These are phyloP conservation scores for Phyllotreta striolata DNA, from an alignment of 2,888 invertebrate species.

Conservation along the genomic window DNA sequence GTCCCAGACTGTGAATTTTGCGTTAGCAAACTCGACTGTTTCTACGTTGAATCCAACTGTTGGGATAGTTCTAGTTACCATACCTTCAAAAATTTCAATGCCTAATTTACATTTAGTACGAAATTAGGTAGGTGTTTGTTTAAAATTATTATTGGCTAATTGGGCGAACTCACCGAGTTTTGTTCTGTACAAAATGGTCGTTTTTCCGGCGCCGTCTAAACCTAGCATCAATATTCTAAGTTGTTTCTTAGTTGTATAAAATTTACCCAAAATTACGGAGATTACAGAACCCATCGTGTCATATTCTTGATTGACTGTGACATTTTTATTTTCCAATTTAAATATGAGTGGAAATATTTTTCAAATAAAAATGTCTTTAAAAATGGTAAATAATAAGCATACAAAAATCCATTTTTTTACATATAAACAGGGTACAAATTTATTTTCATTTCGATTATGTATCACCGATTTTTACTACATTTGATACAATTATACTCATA, in stretches of 20 bases:
- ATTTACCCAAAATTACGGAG: conserved; percentile 39
- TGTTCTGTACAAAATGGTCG: conserved; percentile 93
- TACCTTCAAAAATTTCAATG: conserved; percentile 64
- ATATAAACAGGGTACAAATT: too few species aligned
- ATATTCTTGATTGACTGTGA: conserved; percentile 1
- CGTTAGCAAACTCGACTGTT: conserved; percentile 97
- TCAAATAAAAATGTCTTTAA: too few species aligned
- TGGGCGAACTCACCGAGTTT: conserved; percentile 67
- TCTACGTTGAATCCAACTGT: conserved; percentile 98
- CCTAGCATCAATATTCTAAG: conserved; percentile 69
- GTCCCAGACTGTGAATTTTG: conserved; percentile 98
- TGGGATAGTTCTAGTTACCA: conserved; percentile 96
- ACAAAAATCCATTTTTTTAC: too few species aligned
- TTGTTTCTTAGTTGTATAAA: conserved; percentile 44
- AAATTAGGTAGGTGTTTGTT: too few species aligned
- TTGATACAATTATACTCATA: too few species aligned
- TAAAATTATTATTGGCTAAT: neutral
- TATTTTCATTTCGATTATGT: too few species aligned
- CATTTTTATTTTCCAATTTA: conserved; percentile 1
- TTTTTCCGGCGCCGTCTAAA: conserved; percentile 96
- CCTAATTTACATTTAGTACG: neutral
- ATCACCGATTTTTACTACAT: too few species aligned
- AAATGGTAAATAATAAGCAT: too few species aligned
- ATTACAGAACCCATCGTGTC: conserved; percentile 44
- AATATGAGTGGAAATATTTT: neutral